A percentile compares a stretch with the other conserved stretches of the same genome.
Evolutionary conservation across 2,888 invertebrate genomes (phyloP).

Genomic region (Cremastinae sp.): DNA sequence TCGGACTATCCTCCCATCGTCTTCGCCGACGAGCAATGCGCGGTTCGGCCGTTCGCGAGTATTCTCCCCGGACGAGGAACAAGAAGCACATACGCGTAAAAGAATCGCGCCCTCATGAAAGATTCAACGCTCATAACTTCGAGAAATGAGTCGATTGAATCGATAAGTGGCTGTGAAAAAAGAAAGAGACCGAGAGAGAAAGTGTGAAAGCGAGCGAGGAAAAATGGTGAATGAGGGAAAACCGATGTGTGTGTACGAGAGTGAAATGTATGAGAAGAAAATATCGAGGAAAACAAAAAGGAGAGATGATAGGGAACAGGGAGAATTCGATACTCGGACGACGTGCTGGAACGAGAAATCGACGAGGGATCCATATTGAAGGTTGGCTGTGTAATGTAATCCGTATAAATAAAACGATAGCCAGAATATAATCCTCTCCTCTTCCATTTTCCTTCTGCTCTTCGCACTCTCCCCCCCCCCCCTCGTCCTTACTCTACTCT

Average conservation of each 20-base stretch:
- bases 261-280: constrained; percentile 19
- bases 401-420: constrained; percentile 61
- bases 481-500: not conserved
- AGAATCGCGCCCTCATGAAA: constrained; percentile 53
- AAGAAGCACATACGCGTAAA: constrained; percentile 20
- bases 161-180: constrained; percentile 36
- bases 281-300: constrained; percentile 16
- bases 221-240: too few relatives aligned
- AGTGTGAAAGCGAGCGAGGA: not conserved
- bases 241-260: too few relatives aligned
- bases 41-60: constrained; percentile 40
- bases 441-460: constrained; percentile 18
- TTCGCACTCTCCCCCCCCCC: not conserved
- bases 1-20: constrained; percentile 12
- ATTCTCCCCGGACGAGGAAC: constrained; percentile 25
- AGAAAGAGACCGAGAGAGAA: not conserved
- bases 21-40: constrained; percentile 3
- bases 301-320: too few relatives aligned
- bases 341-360: constrained; percentile 25
- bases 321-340: constrained; percentile 36
- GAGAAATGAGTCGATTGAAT: constrained; percentile 60
- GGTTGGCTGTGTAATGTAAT: constrained; percentile 58
- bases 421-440: constrained; percentile 57
- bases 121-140: constrained; percentile 56
- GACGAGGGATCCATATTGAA: constrained; percentile 28